Evolutionary conservation across 1,140 invertebrate species (phyloP), one percentile per base, ranked within the genome.

Genomic region (Neodiprion virginianus): DNA sequence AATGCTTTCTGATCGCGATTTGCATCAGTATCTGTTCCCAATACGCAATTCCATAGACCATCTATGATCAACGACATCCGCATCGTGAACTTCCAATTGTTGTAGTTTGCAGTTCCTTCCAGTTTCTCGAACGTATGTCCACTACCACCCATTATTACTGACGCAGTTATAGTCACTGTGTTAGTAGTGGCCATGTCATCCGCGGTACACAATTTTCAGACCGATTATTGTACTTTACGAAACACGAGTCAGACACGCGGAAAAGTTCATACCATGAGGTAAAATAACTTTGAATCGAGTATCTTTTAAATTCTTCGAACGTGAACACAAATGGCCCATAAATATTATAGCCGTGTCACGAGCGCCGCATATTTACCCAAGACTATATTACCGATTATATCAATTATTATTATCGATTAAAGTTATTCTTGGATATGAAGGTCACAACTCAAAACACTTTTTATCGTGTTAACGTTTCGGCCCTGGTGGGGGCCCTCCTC

Each of bases 251-350:
- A 53, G 50, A 53, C 50, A 53, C 50, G 50, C 50, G 50, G 50
- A 53, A 53, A 53, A 53, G 50, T 53, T 53, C 50, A 53, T 53
- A 53, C 50, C 50, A 53, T 53, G 50, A 53, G 50, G 50, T 53
- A 53, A 53, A 1, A 53, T 53, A 53, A 53, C 50, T 1, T 53
- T 14, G 1, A 53, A 53, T 1, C 50, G 50, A 53, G 50, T 53
- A 53, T 11, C 50, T 1, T 1, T 53, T 53, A 11, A 53, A 53
- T 53, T 53, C 50, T 1, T 53, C 2, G 50, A 53, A 53, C 50
- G 50, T 14, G 50, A 53, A 53, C 50, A 53, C 50, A 53, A 53
- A 11, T 53, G 50, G 10, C 50, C 50, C 50, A 53, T 53, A 1
- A 53, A 53, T 53, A 53, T 53, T 53, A 53, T 53, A 53, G 10